phyloP scores from a whole-genome alignment of 2,888 invertebrate species.

The Dynastes hyllus region DNA sequence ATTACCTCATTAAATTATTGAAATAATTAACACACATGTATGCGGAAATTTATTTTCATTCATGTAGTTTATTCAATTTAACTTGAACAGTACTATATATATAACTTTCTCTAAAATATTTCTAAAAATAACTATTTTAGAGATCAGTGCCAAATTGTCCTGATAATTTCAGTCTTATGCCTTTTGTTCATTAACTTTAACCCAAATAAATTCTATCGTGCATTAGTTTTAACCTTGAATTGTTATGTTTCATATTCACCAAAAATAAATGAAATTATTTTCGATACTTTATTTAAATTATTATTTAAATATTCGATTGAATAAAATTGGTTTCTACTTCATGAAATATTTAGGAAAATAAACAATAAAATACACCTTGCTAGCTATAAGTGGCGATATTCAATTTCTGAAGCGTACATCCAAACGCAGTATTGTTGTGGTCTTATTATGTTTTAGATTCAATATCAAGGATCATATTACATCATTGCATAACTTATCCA shows the following conservation, averaged over 20 bases:
- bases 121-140: constrained; percentile 17
- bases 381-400: too few relatives aligned
- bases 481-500: neutral
- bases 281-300: too few relatives aligned
- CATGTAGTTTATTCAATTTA: too few relatives aligned
- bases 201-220: constrained; percentile 16
- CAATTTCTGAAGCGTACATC: too few relatives aligned
- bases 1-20: too few relatives aligned
- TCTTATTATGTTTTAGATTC: neutral
- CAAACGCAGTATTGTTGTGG: too few relatives aligned
- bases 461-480: neutral
- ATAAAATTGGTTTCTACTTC: too few relatives aligned
- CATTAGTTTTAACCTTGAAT: constrained; percentile 19
- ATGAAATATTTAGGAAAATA: neutral
- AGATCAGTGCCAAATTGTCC: constrained; percentile 32
- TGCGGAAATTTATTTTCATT: too few relatives aligned
- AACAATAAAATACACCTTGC: too few relatives aligned
- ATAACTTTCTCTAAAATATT: constrained; percentile 6
- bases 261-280: neutral
- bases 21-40: too few relatives aligned
- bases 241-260: neutral
- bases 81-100: too few relatives aligned
- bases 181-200: constrained; percentile 19
- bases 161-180: constrained; percentile 23
- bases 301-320: too few relatives aligned